phyloP scores from a whole-genome alignment of 2,888 invertebrate genomes.

The Acanthosepion esculentum region DNA sequence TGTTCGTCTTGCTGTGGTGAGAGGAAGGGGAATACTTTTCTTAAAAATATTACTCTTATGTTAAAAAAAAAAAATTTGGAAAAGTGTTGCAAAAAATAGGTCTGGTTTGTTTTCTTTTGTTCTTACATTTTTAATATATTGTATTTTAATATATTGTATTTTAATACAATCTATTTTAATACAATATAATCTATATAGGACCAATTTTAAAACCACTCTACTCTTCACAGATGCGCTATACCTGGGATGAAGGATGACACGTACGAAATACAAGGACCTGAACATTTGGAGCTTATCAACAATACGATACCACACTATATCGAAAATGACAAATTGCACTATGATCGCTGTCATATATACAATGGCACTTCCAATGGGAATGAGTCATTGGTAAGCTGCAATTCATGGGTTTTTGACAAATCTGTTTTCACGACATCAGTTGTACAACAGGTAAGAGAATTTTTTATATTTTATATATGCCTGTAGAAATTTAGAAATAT shows the following conservation, averaged over 20 bases:
- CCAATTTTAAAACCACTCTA: not conserved
- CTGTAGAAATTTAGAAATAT: too few species aligned
- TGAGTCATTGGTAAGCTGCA: not conserved
- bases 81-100: not conserved
- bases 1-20: not conserved
- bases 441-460: not conserved
- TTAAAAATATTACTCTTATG: too few species aligned
- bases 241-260: not conserved
- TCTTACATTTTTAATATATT: too few species aligned
- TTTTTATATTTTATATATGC: too few species aligned
- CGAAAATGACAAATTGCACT: not conserved
- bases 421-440: not conserved
- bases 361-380: not conserved
- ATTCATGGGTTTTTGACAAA: not conserved
- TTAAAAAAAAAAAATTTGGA: too few species aligned
- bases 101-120: not conserved
- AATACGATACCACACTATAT: not conserved
- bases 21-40: not conserved
- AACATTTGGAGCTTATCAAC: not conserved
- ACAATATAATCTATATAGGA: not conserved
- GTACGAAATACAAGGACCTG: not conserved
- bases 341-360: conserved; percentile 10
- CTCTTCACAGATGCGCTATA: not conserved
- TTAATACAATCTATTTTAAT: not conserved
- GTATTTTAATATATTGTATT: too few species aligned